Conservation (phyloP, 2,113 vertebrate species). For the Eidolon helvum region DNA sequence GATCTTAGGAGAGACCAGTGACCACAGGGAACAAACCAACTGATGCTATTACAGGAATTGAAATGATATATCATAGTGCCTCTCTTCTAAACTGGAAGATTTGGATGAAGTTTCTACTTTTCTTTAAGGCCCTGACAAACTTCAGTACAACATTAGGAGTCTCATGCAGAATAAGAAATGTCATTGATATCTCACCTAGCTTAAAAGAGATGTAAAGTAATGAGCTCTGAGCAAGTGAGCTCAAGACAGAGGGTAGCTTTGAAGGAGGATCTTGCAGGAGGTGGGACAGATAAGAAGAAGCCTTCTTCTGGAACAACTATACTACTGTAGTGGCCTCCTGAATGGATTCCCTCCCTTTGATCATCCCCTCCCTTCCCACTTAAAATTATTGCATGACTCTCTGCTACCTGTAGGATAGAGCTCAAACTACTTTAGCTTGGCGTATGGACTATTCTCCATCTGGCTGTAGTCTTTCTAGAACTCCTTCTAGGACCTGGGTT, state of each 20-base stretch:
- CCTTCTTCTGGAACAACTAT: conserved; percentile 29
- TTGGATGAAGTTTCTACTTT: neutral
- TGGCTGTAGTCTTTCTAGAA: neutral
- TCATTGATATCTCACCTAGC: conserved; percentile 47
- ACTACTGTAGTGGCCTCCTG: conserved; percentile 22
- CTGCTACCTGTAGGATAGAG: neutral
- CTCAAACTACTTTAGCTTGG: neutral
- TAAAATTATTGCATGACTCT: conserved; percentile 52
- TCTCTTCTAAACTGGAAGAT: conserved; percentile 42
- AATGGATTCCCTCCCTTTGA: conserved; percentile 45
- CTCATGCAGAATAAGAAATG: conserved; percentile 50
- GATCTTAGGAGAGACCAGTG: conserved; percentile 11
- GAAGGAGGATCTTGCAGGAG: conserved; percentile 35
- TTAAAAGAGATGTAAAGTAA: conserved; percentile 45
- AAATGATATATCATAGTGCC: conserved; percentile 14
- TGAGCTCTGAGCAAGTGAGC: conserved; percentile 26
- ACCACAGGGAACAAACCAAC: neutral
- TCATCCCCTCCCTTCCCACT: neutral
- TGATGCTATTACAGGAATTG: neutral
- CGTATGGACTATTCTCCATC: neutral
- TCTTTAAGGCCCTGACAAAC: neutral
- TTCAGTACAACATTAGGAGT: neutral
- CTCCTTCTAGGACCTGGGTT: neutral
- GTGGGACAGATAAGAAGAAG: conserved; percentile 20
- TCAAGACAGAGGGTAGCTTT: conserved; percentile 46